These are phyloP conservation scores for Bubo bubo DNA, from an alignment of 2,113 vertebrate genomes.

Conservation along the genomic window DNA sequence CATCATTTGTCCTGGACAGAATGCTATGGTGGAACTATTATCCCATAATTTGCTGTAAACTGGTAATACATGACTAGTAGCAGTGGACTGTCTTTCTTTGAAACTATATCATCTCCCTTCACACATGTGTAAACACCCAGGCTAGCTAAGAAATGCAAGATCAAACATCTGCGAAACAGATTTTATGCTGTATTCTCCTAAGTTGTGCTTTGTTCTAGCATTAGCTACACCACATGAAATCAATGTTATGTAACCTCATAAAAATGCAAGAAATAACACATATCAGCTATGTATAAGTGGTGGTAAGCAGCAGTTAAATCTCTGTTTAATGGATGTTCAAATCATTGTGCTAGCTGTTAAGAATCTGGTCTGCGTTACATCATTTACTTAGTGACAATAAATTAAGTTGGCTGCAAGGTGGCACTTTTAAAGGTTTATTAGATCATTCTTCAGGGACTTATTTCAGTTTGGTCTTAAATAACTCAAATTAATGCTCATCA, in stretches of 20 bases:
- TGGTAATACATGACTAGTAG: not conserved
- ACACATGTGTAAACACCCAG: not conserved
- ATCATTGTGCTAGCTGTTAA: not conserved
- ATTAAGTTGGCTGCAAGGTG: not conserved
- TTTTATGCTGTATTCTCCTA: not conserved
- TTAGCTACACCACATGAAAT: not conserved
- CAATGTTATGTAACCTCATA: not conserved
- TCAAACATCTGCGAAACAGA: not conserved
- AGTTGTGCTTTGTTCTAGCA: not conserved
- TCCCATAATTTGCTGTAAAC: not conserved
- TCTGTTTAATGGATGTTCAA: slow-evolving; percentile 4
- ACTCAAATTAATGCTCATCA: not conserved
- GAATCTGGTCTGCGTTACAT: not conserved
- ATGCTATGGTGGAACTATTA: not conserved
- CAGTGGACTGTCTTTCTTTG: not conserved
- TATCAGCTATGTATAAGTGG: not conserved
- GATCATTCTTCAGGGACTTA: not conserved
- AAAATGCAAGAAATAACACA: slow-evolving; percentile 20
- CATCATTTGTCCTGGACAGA: not conserved
- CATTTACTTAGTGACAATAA: not conserved
- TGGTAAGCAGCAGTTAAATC: not conserved
- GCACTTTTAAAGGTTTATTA: slow-evolving; percentile 7
- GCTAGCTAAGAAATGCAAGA: not conserved
- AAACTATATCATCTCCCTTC: not conserved
- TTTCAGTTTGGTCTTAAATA: not conserved